phyloP scores from a whole-genome alignment of 2,888 invertebrate species.

The Andrena chrysosceles region DNA sequence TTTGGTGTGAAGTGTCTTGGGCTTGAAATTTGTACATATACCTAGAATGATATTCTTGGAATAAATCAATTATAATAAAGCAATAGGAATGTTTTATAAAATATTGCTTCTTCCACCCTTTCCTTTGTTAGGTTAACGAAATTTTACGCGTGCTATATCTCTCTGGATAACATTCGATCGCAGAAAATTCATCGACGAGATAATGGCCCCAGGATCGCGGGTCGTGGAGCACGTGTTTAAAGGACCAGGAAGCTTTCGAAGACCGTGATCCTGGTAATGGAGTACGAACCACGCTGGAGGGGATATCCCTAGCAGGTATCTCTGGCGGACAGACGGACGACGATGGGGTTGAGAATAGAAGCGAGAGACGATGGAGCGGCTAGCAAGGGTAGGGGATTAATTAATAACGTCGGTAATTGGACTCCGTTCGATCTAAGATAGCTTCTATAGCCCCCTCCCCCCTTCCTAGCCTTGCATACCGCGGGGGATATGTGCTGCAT shows the following conservation, averaged over 20 bases:
- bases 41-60: too few relatives aligned
- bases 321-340: conserved; percentile 73
- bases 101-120: too few relatives aligned
- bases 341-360: conserved; percentile 76
- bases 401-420: conserved; percentile 83
- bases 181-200: conserved; percentile 49
- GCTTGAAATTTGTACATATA: too few relatives aligned
- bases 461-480: conserved; percentile 67
- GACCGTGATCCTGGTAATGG: conserved; percentile 64
- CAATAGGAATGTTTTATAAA: too few relatives aligned
- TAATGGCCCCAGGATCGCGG: conserved; percentile 31
- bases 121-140: not conserved
- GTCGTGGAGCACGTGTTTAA: conserved; percentile 59
- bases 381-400: conserved; percentile 76
- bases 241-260: conserved; percentile 67
- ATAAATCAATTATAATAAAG: too few relatives aligned
- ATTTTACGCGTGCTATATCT: not conserved
- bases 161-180: conserved; percentile 32
- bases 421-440: conserved; percentile 83
- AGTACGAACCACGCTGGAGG: conserved; percentile 59
- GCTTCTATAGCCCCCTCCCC: conserved; percentile 65
- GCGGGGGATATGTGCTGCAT: conserved; percentile 68
- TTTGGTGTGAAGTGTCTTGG: too few relatives aligned
- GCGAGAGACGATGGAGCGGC: conserved; percentile 74
- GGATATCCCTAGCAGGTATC: conserved; percentile 74